A percentile compares a stretch with the other conserved stretches of the same genome.
Conservation (phyloP, 2,888 invertebrate species). For the Pardosa pseudoannulata region DNA sequence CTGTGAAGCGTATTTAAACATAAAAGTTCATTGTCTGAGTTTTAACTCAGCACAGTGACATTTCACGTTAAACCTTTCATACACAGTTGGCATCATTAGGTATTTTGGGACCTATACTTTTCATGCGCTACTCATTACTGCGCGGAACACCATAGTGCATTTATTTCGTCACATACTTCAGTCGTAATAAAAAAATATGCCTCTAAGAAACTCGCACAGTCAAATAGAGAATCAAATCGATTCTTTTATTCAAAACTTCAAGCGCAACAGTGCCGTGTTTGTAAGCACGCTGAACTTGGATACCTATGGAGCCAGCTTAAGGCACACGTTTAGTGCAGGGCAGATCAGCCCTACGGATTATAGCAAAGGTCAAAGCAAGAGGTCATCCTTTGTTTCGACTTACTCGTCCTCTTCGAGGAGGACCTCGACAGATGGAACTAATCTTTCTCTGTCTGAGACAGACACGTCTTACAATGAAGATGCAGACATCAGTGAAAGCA, state of each 20-base stretch:
- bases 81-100: too few relatives aligned
- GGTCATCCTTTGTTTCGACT: constrained; percentile 48
- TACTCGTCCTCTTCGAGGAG: constrained; percentile 56
- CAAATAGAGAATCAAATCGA: constrained; percentile 72
- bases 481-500: constrained; percentile 50
- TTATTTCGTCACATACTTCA: too few relatives aligned
- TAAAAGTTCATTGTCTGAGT: too few relatives aligned
- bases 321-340: constrained; percentile 61
- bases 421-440: constrained; percentile 48
- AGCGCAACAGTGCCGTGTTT: constrained; percentile 69
- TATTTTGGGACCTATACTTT: too few relatives aligned
- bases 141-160: too few relatives aligned
- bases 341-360: constrained; percentile 53
- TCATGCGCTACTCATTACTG: too few relatives aligned
- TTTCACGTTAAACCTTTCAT: too few relatives aligned
- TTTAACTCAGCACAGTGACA: too few relatives aligned
- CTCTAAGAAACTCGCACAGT: constrained; percentile 65
- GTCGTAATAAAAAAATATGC: constrained; percentile 47
- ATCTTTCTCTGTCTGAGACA: constrained; percentile 39
- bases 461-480: constrained; percentile 58
- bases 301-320: constrained; percentile 58
- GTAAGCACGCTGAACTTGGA: constrained; percentile 67
- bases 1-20: too few relatives aligned
- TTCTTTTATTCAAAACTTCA: constrained; percentile 69
- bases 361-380: constrained; percentile 16